Base-by-base conservation (phyloP, 2,888 invertebrate species). In the Euplagia quadripunctaria region DNA sequence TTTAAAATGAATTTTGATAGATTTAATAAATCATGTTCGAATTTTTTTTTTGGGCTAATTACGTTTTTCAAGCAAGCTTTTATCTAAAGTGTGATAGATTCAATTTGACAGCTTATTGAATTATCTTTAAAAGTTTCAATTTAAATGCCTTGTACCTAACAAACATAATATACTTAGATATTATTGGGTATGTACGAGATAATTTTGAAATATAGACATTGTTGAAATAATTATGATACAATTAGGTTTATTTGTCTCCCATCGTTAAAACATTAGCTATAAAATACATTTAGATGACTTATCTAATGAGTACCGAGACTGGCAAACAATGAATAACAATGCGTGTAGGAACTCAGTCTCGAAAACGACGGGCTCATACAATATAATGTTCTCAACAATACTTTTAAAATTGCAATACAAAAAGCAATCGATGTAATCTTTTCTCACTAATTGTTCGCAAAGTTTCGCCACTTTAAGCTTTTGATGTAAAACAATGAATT, bases 401-500 rank as follows among this genome's bases (percentile, higher is more conserved):
- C 1, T 63, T 61, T 52, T 17, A 70, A 70, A 69, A 69, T 43
- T 68, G 65, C 64, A 55, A 69, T 69, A 63, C 67, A 79, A 76
- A 71, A 80, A 68, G 9, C 64, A 58, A 74, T 82, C 71, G 64
- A 72, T 82, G 64, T 74, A 73, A 82, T 83, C 74, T 79, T 75
- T 83, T 85, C 81, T 67, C 81, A 79, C 72, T 74, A 84, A 85
- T 83, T 85, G 79, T 80, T 77, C 9, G 66, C 51, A 58, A 66
- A 42, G 77, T 81, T 81, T 77, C 79, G 74, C 77, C 79, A 76
- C 72, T 75, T 71, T 80, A 78, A 81, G 77, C 76, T 79, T 79
- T 78, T 76, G 74, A 61, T 81, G 76, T 79, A 75, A 82, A 84
- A 85, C 84, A 85, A 85, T 85, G 81, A 85, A 81, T 78, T 82